Evolutionary conservation across 1,140 invertebrate species (phyloP), one percentile per base, ranked within the genome.

Genomic region (Drosophila truncata): DNA sequence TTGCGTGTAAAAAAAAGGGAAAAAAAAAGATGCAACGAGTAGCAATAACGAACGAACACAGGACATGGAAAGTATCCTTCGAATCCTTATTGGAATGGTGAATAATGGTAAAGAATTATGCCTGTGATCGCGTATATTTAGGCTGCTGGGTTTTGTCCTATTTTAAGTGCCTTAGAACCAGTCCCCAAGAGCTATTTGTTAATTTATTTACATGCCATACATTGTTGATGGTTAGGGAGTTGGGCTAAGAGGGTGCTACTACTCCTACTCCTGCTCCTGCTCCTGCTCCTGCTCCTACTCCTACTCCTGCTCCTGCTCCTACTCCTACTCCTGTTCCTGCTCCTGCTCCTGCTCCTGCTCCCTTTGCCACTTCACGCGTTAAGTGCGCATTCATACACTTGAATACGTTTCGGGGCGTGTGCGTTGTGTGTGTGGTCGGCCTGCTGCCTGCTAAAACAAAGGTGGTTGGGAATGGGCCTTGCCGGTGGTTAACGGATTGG

Each of bases 301-400:
- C 64, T 80, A 57, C 44, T 60, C 54, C 63, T 29, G 27, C 27
- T 29, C 27, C 27, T 80, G 61, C 44, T 60, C 54, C 63, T 29
- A 8, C 27, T 29, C 27, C 27, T 27, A 5, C 27, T 5, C 27
- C 27, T 27, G 6, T 8, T 29, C 6, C 27, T 29, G 27, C 7
- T 29, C 27, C 25, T 25, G 2, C 25, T 25, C 25, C 25, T 25
- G 25, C 25, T 4, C 25, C 27, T 33, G 61, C 47, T 69, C 65
- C 64, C 64, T 54, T 67, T 82, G 70, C 78, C 61, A 67, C 82
- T 85, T 85, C 82, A 85, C 65, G 65, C 82, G 70, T 86, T 85
- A 86, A 70, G 75, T 86, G 82, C 69, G 66, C 75, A 79, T 64
- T 86, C 65, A 85, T 64, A 84, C 82, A 85, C 74, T 78, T 78